phyloP scores from a whole-genome alignment of 2,113 vertebrate species.

The Gymnogyps californianus region DNA sequence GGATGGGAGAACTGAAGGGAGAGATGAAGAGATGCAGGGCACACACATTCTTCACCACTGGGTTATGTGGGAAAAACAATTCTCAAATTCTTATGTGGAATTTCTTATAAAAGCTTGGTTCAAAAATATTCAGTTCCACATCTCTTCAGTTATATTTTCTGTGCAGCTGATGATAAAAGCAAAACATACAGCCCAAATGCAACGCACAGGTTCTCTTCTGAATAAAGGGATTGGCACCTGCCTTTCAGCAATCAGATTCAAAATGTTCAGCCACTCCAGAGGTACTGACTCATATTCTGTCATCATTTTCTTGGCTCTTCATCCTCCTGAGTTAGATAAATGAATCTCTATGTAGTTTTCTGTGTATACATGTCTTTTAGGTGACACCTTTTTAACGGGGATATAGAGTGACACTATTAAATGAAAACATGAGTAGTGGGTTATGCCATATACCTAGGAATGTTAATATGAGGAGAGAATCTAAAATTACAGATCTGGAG shows the following conservation, averaged over 20 bases:
- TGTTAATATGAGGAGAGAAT: not conserved
- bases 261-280: not conserved
- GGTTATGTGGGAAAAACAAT: not conserved
- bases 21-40: not conserved
- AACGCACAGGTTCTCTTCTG: not conserved
- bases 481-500: not conserved
- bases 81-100: not conserved
- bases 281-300: not conserved
- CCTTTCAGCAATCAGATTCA: not conserved
- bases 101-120: not conserved
- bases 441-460: not conserved
- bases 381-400: not conserved
- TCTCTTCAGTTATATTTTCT: not conserved
- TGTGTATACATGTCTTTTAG: not conserved
- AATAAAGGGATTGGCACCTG: not conserved
- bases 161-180: not conserved
- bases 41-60: rapidly evolving
- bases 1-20: not conserved
- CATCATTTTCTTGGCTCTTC: not conserved
- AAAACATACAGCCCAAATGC: not conserved
- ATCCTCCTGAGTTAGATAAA: not conserved
- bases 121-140: not conserved
- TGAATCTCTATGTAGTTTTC: not conserved
- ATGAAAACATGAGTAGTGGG: not conserved
- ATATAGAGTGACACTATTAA: not conserved